phyloP scores from a whole-genome alignment of 2,113 vertebrate genomes.

The Seriola dumerili region DNA sequence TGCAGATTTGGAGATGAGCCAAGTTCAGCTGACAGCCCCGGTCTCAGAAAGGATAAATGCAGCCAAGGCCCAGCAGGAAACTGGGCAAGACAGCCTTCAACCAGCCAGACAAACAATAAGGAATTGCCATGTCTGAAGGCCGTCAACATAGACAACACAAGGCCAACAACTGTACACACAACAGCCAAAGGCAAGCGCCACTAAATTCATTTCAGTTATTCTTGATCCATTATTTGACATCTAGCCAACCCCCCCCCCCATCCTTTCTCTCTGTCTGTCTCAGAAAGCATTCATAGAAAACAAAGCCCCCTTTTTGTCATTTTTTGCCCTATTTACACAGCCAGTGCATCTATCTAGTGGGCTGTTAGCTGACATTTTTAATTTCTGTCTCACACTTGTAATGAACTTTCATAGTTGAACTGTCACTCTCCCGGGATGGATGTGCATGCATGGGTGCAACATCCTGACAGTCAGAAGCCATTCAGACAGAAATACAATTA shows the following conservation, averaged over 20 bases:
- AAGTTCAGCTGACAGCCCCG: constrained; percentile 40
- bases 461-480: constrained; percentile 27
- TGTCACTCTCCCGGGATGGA: constrained; percentile 60
- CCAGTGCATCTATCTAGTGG: constrained; percentile 39
- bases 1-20: constrained; percentile 70
- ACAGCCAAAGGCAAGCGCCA: constrained; percentile 66
- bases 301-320: constrained; percentile 69
- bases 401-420: constrained; percentile 67
- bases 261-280: constrained; percentile 43
- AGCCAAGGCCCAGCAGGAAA: constrained; percentile 64
- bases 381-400: constrained; percentile 61
- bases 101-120: constrained; percentile 57
- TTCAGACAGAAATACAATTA: constrained; percentile 63
- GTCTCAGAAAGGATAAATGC: constrained; percentile 55
- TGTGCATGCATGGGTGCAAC: constrained; percentile 22
- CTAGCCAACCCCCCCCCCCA: constrained; percentile 27
- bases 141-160: constrained; percentile 61
- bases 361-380: constrained; percentile 67
- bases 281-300: constrained; percentile 58
- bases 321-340: constrained; percentile 59
- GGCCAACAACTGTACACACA: constrained; percentile 61
- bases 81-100: constrained; percentile 27
- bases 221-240: constrained; percentile 67
- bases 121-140: constrained; percentile 60
- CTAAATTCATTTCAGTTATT: constrained; percentile 44